Evolutionary conservation across 2,888 invertebrate species (phyloP).

Genomic region (Melieria omissa): DNA sequence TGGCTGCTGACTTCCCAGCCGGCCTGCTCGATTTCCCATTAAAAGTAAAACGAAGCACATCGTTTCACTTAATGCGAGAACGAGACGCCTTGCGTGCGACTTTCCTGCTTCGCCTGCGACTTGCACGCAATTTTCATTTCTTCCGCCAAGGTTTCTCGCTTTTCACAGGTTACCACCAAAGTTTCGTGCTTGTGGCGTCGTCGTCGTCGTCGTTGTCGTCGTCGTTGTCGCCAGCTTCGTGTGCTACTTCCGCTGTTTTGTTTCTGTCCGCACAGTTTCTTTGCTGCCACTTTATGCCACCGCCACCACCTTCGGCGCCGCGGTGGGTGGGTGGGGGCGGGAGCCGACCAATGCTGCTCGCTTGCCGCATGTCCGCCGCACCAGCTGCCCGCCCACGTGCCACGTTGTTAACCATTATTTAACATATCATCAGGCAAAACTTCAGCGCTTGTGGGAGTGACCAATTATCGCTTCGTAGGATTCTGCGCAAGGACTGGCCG

Average conservation of each 20-base stretch:
- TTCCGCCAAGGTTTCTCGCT: conserved; percentile 5
- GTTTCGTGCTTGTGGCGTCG: conserved; percentile 5
- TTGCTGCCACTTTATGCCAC: too few species aligned
- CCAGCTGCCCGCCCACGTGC: neutral
- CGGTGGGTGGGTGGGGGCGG: too few species aligned
- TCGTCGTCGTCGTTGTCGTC: conserved; percentile 16
- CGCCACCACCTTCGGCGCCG: too few species aligned
- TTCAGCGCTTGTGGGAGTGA: conserved; percentile 55
- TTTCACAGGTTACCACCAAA: conserved; percentile 12
- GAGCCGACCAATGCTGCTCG: too few species aligned
- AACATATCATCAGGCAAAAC: conserved; percentile 38
- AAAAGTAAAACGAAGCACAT: conserved; percentile 27
- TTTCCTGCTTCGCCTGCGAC: conserved; percentile 27
- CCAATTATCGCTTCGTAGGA: conserved; percentile 49
- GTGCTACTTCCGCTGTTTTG: too few species aligned
- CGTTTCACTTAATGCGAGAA: conserved; percentile 22
- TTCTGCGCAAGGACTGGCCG: conserved; percentile 57
- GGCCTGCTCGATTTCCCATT: neutral
- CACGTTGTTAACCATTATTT: conserved; percentile 50
- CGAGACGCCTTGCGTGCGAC: conserved; percentile 22
- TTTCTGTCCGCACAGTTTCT: too few species aligned
- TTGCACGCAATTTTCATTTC: neutral
- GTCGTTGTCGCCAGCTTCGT: neutral
- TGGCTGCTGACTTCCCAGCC: too few species aligned
- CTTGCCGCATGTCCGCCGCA: too few species aligned